These are phyloP conservation scores for Macrobrachium nipponense DNA, from an alignment of 1,140 invertebrate genomes.

Conservation along the genomic window DNA sequence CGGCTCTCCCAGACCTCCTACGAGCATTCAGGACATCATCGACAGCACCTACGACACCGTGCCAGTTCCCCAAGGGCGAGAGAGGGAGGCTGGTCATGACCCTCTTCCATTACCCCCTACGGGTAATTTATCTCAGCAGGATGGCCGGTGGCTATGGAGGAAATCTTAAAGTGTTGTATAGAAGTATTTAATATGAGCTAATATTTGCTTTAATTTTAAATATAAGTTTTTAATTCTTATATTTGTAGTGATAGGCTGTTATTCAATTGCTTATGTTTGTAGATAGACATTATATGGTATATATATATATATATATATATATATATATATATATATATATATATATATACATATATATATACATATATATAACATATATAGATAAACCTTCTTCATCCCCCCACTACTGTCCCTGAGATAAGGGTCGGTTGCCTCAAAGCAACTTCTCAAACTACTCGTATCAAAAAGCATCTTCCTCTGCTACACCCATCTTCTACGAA, in stretches of 20 bases:
- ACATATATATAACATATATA: no score
- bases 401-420: no score
- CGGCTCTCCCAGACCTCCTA: neutral
- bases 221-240: neutral
- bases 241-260: neutral
- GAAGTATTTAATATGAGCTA: no score
- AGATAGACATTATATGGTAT: neutral
- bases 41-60: constrained; percentile 3
- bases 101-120: no score
- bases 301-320: constrained; percentile 16
- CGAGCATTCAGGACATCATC: constrained; percentile 20
- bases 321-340: constrained; percentile 17
- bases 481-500: no score
- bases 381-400: no score
- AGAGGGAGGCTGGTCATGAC: neutral
- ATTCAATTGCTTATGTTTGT: neutral
- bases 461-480: no score
- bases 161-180: no score
- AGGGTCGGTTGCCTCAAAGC: no score
- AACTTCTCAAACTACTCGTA: no score
- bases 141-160: no score
- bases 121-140: neutral
- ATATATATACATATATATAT: neutral
- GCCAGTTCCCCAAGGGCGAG: neutral
- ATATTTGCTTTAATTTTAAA: no score